Conservation (phyloP, 2,113 vertebrate genomes). For the Corvus moneduloides region DNA sequence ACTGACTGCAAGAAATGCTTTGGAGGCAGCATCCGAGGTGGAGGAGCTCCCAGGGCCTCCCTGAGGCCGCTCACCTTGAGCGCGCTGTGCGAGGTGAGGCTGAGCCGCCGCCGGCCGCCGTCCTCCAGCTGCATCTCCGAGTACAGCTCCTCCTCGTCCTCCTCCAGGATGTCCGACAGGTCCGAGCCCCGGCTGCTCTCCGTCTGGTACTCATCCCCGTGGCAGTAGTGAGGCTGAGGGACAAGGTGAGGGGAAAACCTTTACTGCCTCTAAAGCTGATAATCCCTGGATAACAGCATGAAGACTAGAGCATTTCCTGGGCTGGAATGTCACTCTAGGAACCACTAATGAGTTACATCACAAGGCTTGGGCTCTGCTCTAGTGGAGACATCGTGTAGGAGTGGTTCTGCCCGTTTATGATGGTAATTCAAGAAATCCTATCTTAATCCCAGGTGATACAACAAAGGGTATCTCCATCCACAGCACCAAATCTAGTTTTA, state of each 20-base stretch:
- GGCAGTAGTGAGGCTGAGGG: conserved; percentile 84
- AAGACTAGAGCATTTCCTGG: neutral
- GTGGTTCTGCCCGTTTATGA: neutral
- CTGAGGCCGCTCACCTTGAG: conserved; percentile 85
- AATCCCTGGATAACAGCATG: neutral
- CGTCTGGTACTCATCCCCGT: conserved; percentile 91
- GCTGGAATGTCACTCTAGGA: neutral
- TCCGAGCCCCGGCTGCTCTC: conserved; percentile 97
- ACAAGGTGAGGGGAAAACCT: neutral
- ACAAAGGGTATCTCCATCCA: neutral
- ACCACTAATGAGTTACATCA: neutral
- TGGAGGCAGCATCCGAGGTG: neutral
- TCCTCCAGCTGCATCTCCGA: conserved; percentile 97
- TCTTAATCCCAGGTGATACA: neutral
- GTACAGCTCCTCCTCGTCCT: conserved; percentile 96
- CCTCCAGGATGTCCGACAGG: conserved; percentile 97
- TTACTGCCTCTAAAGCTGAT: neutral
- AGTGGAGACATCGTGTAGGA: rapidly evolving
- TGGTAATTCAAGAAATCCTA: neutral
- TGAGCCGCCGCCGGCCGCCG: conserved; percentile 82
- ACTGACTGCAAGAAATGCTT: neutral
- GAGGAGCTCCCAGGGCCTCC: neutral
- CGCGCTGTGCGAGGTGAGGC: conserved; percentile 86
- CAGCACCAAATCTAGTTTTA: neutral
- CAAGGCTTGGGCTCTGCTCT: neutral